A percentile compares a stretch with the other conserved stretches of the same genome.
phyloP scores from a whole-genome alignment of 1,140 invertebrate species.

The Procambarus virginalis region DNA sequence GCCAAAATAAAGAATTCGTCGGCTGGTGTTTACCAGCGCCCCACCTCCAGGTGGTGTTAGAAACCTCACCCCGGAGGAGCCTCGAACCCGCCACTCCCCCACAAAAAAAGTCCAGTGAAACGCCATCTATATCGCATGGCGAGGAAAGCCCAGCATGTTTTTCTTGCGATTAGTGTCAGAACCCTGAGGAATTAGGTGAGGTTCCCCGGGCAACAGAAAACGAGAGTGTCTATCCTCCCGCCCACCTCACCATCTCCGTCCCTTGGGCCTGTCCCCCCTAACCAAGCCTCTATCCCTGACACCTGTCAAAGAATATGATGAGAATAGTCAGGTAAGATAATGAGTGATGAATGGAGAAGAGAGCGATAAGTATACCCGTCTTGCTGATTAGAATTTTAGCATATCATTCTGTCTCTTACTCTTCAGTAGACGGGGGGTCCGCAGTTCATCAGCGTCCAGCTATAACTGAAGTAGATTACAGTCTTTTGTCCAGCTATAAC shows the following conservation, averaged over 20 bases:
- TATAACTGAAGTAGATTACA: too few relatives aligned
- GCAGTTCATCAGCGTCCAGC: too few relatives aligned
- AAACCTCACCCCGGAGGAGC: too few relatives aligned
- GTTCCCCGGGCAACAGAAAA: too few relatives aligned
- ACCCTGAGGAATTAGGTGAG: neutral
- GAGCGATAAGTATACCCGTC: neutral
- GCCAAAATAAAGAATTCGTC: neutral
- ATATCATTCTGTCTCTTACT: too few relatives aligned
- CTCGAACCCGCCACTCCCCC: neutral
- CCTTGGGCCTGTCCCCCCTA: neutral
- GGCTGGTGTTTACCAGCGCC: neutral
- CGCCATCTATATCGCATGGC: neutral
- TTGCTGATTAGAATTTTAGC: too few relatives aligned
- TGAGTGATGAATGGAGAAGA: neutral
- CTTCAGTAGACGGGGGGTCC: too few relatives aligned
- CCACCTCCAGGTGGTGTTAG: neutral
- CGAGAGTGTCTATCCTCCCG: neutral
- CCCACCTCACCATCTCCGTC: neutral
- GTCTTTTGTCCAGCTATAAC: too few relatives aligned
- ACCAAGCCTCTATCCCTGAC: neutral
- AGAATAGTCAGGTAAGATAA: neutral
- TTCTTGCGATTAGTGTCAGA: slow-evolving; percentile 18
- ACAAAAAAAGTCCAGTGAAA: neutral
- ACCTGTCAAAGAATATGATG: neutral
- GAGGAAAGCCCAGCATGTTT: slow-evolving; percentile 25